Evolutionary conservation across 1,140 invertebrate genomes (phyloP), one percentile per base, ranked within the genome.

Genomic region (Cardiocondyla obscurior): DNA sequence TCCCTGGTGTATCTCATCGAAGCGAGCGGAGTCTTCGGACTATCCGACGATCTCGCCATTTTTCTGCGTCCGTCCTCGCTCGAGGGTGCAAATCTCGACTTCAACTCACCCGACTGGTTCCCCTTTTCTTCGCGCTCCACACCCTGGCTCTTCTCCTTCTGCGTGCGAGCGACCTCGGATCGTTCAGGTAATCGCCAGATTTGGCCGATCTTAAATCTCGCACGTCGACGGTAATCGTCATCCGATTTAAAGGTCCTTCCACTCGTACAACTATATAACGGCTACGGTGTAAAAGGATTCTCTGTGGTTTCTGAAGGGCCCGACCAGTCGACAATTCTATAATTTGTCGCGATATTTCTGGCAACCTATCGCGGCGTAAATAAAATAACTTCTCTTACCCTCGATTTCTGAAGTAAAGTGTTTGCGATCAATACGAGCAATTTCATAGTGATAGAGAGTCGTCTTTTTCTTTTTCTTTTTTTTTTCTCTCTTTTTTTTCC

Each of bases 151-250:
- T n/a, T 16, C 33, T 69, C 49, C 53, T 69, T 16, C 22, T 14
- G 14, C 30, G 33, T 22, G 60, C 60, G 6, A 53, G 12, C 10
- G 33, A 10, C 28, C 30, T 67, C 53, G 28, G 28, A 46, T 76
- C 46, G 74, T 53, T 30, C 25, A 46, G 28, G 62, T 79, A 79
- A 79, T 79, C 62, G 62, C 46, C 36, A 69, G 62, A 79, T 79
- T 69, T 55, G 46, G 74, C 33, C 28, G 44, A 76, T 64, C 73
- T 79, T 69, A 79, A 55, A 69, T 79, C 62, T 79, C 46, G 25
- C 74, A 36, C 74, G 74, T 79, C 60, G 74, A 79, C 62, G 46
- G n/a, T 67, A 79, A 69, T 69, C 62, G 62, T 69, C 57, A 64
- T 49, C 44, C 22, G 22, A 65, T 79, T 79, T 79, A 55, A 39